Percentiles rank a stretch among this genome's conserved stretches.
phyloP scores from a whole-genome alignment of 2,797 vertebrate genomes.

The Hipposideros larvatus region DNA sequence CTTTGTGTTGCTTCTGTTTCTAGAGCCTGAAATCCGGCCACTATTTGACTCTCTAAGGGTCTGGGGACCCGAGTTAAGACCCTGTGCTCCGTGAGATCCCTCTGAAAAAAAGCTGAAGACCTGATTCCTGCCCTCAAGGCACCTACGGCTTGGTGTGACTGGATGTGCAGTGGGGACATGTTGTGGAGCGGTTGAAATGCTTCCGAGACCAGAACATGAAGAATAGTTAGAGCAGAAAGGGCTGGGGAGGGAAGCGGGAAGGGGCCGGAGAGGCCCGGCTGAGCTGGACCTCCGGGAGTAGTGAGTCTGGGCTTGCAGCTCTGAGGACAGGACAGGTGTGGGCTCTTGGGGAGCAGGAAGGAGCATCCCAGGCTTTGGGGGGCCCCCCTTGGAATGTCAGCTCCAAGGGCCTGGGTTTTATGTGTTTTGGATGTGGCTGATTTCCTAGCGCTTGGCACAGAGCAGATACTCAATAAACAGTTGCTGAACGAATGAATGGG shows the following conservation, averaged over 20 bases:
- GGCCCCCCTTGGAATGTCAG: neutral
- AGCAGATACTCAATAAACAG: neutral
- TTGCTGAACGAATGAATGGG: neutral
- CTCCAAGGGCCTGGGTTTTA: neutral
- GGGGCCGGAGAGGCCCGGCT: rapidly evolving
- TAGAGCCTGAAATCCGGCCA: neutral
- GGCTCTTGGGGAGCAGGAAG: neutral
- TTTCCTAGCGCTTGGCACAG: neutral
- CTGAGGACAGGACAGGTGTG: rapidly evolving
- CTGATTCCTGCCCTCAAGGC: neutral
- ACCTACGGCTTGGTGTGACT: neutral
- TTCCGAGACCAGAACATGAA: neutral
- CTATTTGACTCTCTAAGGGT: neutral
- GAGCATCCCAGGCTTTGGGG: neutral
- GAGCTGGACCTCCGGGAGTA: neutral
- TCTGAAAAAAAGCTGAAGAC: neutral
- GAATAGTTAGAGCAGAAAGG: neutral
- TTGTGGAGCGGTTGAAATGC: neutral
- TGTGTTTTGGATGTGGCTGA: neutral
- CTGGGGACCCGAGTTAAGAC: neutral
- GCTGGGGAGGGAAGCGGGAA: neutral
- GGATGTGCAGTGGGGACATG: neutral
- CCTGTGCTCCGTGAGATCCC: neutral
- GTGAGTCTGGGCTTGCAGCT: neutral
- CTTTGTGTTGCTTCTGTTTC: neutral